Base-by-base conservation (phyloP, 2,888 invertebrate species). In the Dioctria rufipes region DNA sequence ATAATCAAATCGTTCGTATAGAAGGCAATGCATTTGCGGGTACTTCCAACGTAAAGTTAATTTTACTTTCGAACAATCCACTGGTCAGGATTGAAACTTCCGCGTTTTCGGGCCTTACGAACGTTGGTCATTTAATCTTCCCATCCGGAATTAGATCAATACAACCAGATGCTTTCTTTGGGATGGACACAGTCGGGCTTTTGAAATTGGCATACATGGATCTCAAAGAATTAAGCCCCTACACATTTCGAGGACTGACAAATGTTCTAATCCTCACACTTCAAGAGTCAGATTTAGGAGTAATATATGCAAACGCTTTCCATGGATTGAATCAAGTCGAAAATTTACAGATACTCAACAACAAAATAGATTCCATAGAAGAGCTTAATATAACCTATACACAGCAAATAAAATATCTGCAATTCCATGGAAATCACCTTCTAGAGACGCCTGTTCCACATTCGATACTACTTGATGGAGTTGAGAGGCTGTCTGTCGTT, bases 161-260 rank as follows among this genome's bases (percentile, higher is more conserved):
- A 82, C 95, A 96, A 86, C 92, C 94, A 71, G 94, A 94, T 88
- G 94, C 95, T 42, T 96, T 96, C 88, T 93, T 93, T 81, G 95
- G 95, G 60, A 91, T 96, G 83, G 95, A 95, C 86, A 93, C 94
- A 3, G 94, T 97, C n/a, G 95, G 95, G 0, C 91, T 94, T 77
- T 90, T 97, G 43, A 95, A 95, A 86, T 87, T 97, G 73, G 94
- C 95, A 13, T 95, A 94, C 86, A 96, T 96, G 95, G 95, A 96
- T 86, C 89, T 97, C 67, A 92, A 93, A 11, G 92, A 92, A 80
- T 89, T 96, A 11, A 89, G 92, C 80, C 91, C 93, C 0, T 92
- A 92, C 85, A 95, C 95, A 0, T 96, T 96, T 85, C 91, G 94
- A 3, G 95, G 95, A 2, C 89, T 96, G 63, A 92, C 92, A 39